Evolutionary conservation across 2,113 vertebrate species (phyloP).

Genomic region (Paradisaea rubra): DNA sequence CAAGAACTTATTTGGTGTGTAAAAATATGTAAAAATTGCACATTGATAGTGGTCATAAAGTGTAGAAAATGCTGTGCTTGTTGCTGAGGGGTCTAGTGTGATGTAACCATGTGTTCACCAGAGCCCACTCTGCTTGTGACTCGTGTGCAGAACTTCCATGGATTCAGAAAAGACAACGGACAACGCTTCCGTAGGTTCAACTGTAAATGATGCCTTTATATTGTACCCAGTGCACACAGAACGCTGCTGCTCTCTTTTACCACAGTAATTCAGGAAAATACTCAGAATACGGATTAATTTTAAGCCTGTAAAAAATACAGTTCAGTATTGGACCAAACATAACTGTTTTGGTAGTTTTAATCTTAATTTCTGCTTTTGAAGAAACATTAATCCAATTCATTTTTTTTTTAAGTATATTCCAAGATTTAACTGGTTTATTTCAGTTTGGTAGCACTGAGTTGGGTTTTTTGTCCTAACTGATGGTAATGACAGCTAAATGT

Average conservation of each 20-base stretch:
- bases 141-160: fast-evolving
- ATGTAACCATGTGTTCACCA: background rate
- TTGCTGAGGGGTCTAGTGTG: background rate
- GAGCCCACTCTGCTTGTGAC: background rate
- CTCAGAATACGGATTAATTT: background rate
- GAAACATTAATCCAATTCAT: background rate
- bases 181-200: background rate
- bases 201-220: background rate
- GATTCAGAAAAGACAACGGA: background rate
- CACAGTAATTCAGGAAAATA: background rate
- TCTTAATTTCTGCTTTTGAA: background rate
- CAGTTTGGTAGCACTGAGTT: slow-evolving; percentile 4
- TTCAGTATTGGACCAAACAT: background rate
- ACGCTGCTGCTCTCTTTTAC: background rate
- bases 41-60: background rate
- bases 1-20: background rate
- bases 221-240: background rate
- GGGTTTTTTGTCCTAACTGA: background rate
- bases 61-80: background rate
- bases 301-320: background rate
- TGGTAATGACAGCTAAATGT: slow-evolving; percentile 17
- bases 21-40: background rate
- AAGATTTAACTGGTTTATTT: background rate
- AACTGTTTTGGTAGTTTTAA: background rate
- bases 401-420: background rate